These are phyloP conservation scores for Uria lomvia DNA, from an alignment of 2,113 vertebrate genomes.

Conservation along the genomic window DNA sequence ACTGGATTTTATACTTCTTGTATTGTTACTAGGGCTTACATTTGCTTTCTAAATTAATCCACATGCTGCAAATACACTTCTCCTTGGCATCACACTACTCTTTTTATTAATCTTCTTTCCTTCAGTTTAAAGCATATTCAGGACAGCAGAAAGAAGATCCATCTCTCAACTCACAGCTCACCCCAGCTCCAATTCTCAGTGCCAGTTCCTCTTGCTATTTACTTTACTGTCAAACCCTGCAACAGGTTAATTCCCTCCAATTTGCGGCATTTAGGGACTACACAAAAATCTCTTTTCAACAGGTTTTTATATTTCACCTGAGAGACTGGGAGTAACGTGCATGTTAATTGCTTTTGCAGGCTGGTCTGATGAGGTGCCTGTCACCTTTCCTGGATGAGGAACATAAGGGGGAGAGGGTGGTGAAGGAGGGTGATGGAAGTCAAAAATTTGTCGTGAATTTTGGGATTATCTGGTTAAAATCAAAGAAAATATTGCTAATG, in stretches of 20 bases:
- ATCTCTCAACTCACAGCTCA: background rate
- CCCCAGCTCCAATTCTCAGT: background rate
- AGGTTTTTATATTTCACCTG: background rate
- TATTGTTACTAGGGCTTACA: background rate
- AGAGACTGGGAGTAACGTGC: background rate
- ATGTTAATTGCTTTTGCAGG: background rate
- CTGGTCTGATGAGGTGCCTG: background rate
- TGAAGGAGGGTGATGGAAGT: background rate
- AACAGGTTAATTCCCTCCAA: background rate
- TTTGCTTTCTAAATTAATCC: background rate
- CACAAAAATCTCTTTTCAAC: background rate
- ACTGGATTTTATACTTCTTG: background rate
- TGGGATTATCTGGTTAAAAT: background rate
- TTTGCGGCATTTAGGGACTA: background rate
- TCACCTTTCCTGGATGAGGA: background rate
- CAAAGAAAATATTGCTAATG: background rate
- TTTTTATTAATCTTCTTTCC: background rate
- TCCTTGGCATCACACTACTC: background rate
- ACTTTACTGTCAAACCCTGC: background rate
- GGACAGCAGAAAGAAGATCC: background rate
- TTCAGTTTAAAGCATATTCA: background rate
- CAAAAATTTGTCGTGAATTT: background rate
- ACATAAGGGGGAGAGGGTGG: fast-evolving
- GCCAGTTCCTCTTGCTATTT: background rate
- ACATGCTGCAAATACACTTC: background rate